Evolutionary conservation across 2,797 vertebrate genomes (phyloP), one percentile per base, ranked within the genome.

Genomic region (Diplodus puntazzo): DNA sequence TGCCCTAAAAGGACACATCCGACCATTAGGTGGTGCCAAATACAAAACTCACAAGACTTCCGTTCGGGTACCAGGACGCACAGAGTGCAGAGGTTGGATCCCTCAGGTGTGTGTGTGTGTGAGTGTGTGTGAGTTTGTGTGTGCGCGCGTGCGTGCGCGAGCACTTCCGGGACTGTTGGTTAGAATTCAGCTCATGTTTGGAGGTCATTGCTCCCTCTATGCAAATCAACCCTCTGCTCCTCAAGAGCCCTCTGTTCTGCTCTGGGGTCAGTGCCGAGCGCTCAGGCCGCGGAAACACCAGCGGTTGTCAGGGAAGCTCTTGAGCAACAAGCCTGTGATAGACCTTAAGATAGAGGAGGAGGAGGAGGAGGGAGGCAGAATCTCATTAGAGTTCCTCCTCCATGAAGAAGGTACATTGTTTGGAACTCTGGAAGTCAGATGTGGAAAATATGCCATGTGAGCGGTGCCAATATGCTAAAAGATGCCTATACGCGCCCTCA

Each of bases 171-270:
- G 10, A 39, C 39, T 39, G 11, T 68, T 64, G 53, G 87, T 93
- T 94, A 71, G 86, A 80, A 95, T 95, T 91, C 94, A 87, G 77
- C 75, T 84, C 88, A 58, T 81, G 89, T 84, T 75, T 69, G 45
- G 81, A 85, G 92, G 92, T 94, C 92, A 92, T 57, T 71, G 87
- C 84, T 86, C 75, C 39, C 76, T 75, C 68, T 86, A 95, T 96
- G 94, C 93, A 94, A 95, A 96, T 95, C 54, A 85, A 42, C 62
- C 50, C 77, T 48, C 25, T 17, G 75, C 76, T 84, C 89, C 87
- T 94, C 85, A 95, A 95, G 92, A 89, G 94, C 89, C 80, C 93
- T 94, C 93, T 96, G 95, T 96, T 96, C 91, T 75, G 83, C 73
- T 85, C 81, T 55, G 67, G 89, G 93, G 93, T 95, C 94, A 92